phyloP scores from a whole-genome alignment of 2,888 invertebrate species.

The Gymnocheta viridis region DNA sequence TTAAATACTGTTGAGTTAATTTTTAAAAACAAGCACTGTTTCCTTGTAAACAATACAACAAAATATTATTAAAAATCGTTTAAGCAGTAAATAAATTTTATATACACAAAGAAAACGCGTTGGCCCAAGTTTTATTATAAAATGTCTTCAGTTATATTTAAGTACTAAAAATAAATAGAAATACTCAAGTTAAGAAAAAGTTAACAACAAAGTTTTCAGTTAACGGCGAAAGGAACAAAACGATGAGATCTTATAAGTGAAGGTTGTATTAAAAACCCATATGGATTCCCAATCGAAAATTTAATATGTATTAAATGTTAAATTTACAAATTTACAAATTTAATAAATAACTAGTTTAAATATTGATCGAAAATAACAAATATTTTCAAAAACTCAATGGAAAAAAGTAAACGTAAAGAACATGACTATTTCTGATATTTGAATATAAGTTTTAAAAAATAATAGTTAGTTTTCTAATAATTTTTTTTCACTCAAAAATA shows the following conservation, averaged over 20 bases:
- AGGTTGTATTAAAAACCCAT: conserved; percentile 31
- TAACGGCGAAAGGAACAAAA: background rate
- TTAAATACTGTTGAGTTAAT: background rate
- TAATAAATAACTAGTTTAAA: no score
- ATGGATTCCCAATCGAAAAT: background rate
- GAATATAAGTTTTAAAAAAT: no score
- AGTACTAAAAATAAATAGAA: background rate
- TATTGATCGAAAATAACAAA: no score
- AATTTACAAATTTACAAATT: no score
- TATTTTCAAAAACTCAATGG: no score
- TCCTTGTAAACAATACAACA: conserved; percentile 8
- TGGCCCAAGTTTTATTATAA: no score
- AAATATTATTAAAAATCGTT: background rate
- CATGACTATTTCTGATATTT: no score
- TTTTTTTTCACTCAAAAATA: no score
- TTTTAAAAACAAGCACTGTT: background rate
- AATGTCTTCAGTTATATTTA: conserved; percentile 6
- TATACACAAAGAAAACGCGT: no score
- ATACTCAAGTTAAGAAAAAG: background rate
- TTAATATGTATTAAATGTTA: no score
- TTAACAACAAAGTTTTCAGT: background rate
- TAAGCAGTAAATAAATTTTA: conserved; percentile 5
- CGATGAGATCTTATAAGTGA: conserved; percentile 32
- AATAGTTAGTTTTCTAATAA: no score
- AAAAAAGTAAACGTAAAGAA: no score